Percentiles rank a stretch among this genome's conserved stretches.
These are phyloP conservation scores for Laupala kohalensis DNA, from an alignment of 1,140 invertebrate genomes.

Conservation along the genomic window DNA sequence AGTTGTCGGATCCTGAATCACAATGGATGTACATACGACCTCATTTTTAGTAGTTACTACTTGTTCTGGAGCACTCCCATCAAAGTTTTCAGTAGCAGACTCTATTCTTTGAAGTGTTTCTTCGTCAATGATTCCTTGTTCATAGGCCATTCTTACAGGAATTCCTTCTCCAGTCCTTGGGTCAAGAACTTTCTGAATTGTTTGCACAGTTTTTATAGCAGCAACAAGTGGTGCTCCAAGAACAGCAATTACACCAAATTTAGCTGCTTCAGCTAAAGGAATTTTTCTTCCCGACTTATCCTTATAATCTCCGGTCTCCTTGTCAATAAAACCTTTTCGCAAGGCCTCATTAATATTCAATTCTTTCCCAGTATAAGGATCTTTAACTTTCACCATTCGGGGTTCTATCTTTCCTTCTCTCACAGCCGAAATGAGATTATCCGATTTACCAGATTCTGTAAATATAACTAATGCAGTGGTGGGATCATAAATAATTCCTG, in stretches of 20 bases:
- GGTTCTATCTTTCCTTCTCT: slow-evolving; percentile 49
- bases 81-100: slow-evolving; percentile 21
- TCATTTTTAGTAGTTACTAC: slow-evolving; percentile 17
- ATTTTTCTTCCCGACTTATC: slow-evolving; percentile 49
- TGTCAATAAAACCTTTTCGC: slow-evolving; percentile 56
- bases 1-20: slow-evolving; percentile 28
- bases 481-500: slow-evolving; percentile 61
- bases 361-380: slow-evolving; percentile 53
- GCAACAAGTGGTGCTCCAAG: slow-evolving; percentile 52
- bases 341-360: slow-evolving; percentile 66
- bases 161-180: slow-evolving; percentile 61
- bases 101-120: slow-evolving; percentile 41
- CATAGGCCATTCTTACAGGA: slow-evolving; percentile 63
- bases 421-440: slow-evolving; percentile 53
- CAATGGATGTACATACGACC: slow-evolving; percentile 12
- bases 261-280: slow-evolving; percentile 58
- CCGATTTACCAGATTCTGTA: slow-evolving; percentile 50
- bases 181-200: slow-evolving; percentile 46
- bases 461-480: slow-evolving; percentile 55
- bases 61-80: slow-evolving; percentile 18
- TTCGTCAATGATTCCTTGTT: slow-evolving; percentile 55
- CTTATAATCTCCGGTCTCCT: slow-evolving; percentile 53
- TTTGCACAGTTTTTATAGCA: slow-evolving; percentile 36
- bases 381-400: slow-evolving; percentile 56
- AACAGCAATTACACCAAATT: slow-evolving; percentile 54